A percentile compares a stretch with the other conserved stretches of the same genome.
Conservation (phyloP, 2,113 vertebrate species). For the Plectropomus leopardus region DNA sequence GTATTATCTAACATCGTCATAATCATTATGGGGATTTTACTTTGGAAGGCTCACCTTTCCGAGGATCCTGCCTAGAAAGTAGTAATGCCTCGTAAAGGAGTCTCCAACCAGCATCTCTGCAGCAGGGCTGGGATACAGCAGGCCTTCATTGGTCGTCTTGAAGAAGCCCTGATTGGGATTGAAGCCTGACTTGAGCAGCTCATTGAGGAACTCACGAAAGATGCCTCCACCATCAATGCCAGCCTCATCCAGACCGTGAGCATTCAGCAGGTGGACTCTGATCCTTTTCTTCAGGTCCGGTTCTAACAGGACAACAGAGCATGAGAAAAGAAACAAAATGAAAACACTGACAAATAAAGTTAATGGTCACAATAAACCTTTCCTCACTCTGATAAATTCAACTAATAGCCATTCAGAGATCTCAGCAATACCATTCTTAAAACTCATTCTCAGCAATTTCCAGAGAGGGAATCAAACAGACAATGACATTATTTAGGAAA, state of each 20-base stretch:
- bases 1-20: background rate
- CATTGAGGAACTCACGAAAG: conserved; percentile 97
- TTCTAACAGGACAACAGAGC: conserved; percentile 80
- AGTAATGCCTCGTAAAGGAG: conserved; percentile 95
- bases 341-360: conserved; percentile 4
- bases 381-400: conserved; percentile 33
- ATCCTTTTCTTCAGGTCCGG: conserved; percentile 96
- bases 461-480: conserved; percentile 7
- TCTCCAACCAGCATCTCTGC: conserved; percentile 96
- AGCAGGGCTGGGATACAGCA: conserved; percentile 95
- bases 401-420: background rate
- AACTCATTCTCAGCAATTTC: conserved; percentile 5
- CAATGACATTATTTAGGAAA: background rate
- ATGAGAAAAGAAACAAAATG: conserved; percentile 22
- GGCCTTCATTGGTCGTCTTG: conserved; percentile 96
- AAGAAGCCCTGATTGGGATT: conserved; percentile 98
- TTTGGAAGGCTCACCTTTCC: conserved; percentile 91
- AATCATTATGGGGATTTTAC: background rate
- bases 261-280: conserved; percentile 95
- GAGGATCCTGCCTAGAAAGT: conserved; percentile 97
- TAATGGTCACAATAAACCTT: conserved; percentile 34
- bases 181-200: conserved; percentile 97
- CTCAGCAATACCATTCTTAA: conserved; percentile 6
- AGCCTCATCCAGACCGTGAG: conserved; percentile 97
- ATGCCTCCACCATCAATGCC: conserved; percentile 98